A percentile compares a stretch with the other conserved stretches of the same genome.
phyloP scores from a whole-genome alignment of 2,113 vertebrate species.

The Bagarius yarrelli region DNA sequence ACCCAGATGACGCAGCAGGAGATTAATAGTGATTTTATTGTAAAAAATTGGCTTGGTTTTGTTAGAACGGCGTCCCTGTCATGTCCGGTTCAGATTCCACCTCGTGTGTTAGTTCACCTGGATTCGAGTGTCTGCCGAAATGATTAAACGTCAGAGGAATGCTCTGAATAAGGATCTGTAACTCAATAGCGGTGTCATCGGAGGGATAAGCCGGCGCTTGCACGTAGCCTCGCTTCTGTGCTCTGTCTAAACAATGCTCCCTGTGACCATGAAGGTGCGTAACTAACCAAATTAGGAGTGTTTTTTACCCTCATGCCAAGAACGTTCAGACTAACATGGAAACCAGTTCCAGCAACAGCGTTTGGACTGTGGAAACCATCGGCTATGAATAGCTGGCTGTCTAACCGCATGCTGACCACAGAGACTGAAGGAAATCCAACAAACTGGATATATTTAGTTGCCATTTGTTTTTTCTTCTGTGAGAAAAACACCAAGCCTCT shows the following conservation, averaged over 20 bases:
- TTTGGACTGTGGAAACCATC: not conserved
- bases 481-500: not conserved
- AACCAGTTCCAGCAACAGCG: not conserved
- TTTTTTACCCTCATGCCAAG: not conserved
- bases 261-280: not conserved
- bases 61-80: not conserved
- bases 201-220: conserved; percentile 19
- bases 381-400: not conserved
- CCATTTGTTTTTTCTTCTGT: conserved; percentile 9
- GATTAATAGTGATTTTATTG: not conserved
- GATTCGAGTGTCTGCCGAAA: not conserved
- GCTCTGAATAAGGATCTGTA: not conserved
- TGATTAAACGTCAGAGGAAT: not conserved
- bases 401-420: not conserved
- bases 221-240: not conserved
- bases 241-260: conserved; percentile 17
- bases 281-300: conserved; percentile 29
- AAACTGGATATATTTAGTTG: conserved; percentile 11
- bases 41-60: not conserved
- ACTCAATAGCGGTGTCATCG: conserved; percentile 7
- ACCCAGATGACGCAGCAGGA: not conserved
- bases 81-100: too few species aligned
- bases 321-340: not conserved
- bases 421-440: conserved; percentile 22
- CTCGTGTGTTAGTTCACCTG: too few species aligned